phyloP scores from a whole-genome alignment of 2,888 invertebrate genomes.

The Lycia hirtaria region DNA sequence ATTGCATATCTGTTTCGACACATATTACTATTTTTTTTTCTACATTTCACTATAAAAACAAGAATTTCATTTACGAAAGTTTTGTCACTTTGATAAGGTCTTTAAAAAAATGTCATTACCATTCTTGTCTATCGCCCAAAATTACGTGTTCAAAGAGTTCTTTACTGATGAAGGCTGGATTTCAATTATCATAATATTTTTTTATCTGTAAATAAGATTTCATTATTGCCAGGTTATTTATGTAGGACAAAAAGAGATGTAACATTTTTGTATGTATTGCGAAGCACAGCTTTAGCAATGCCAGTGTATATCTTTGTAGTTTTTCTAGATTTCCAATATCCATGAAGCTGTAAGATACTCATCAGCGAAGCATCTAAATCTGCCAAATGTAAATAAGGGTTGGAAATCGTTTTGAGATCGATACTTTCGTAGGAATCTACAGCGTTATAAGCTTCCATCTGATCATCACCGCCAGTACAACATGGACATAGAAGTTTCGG shows the following conservation, averaged over 20 bases:
- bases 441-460: slow-evolving; percentile 47
- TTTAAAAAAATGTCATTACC: not conserved
- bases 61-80: not conserved
- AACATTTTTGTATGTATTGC: slow-evolving; percentile 62
- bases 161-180: not conserved
- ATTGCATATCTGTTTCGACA: not conserved
- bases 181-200: no score
- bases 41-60: not conserved
- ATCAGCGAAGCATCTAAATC: slow-evolving; percentile 65
- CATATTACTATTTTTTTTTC: slow-evolving; percentile 4
- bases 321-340: slow-evolving; percentile 48
- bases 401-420: slow-evolving; percentile 52
- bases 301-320: slow-evolving; percentile 52
- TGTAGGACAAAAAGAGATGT: slow-evolving; percentile 39
- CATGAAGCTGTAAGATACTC: slow-evolving; percentile 63
- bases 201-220: no score
- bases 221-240: no score
- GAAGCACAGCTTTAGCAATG: slow-evolving; percentile 53
- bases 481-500: slow-evolving; percentile 68
- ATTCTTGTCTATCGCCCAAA: not conserved
- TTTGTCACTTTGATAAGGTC: not conserved
- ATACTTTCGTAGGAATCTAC: slow-evolving; percentile 66
- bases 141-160: not conserved
- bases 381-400: slow-evolving; percentile 45
- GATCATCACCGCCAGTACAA: slow-evolving; percentile 60